Percentiles rank a stretch among this genome's conserved stretches.
Evolutionary conservation across 2,888 invertebrate genomes (phyloP).

Genomic region (Diabrotica balteata): DNA sequence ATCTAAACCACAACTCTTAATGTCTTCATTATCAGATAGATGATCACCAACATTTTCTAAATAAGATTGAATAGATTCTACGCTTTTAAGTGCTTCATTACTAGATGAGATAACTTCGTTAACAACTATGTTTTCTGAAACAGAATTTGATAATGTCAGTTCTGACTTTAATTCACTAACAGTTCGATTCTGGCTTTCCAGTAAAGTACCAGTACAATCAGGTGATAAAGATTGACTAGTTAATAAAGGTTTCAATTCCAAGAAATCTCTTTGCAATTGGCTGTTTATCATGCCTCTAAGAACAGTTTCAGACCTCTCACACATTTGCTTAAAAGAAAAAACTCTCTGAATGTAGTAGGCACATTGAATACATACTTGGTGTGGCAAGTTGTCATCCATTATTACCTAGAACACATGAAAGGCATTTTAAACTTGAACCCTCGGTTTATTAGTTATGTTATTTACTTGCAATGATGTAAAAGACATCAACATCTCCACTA

Average conservation of each 20-base stretch:
- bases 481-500: slow-evolving; percentile 56
- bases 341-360: slow-evolving; percentile 55
- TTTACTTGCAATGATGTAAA: slow-evolving; percentile 56
- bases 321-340: slow-evolving; percentile 57
- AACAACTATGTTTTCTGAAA: neutral
- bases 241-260: slow-evolving; percentile 45
- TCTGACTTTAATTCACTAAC: too few species aligned
- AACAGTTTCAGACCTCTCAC: slow-evolving; percentile 56
- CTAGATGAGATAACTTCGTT: neutral
- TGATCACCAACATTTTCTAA: slow-evolving; percentile 7
- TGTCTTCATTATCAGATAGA: slow-evolving; percentile 8
- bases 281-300: slow-evolving; percentile 51
- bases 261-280: slow-evolving; percentile 38
- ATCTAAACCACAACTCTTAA: neutral
- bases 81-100: slow-evolving; percentile 3
- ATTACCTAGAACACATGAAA: slow-evolving; percentile 45
- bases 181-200: slow-evolving; percentile 5
- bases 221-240: neutral
- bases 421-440: neutral
- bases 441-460: neutral
- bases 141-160: slow-evolving; percentile 1
- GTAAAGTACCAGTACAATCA: neutral
- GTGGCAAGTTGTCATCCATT: slow-evolving; percentile 57
- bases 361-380: slow-evolving; percentile 57
- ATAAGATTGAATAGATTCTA: slow-evolving; percentile 11